Conservation (phyloP, 2,113 vertebrate genomes). For the Thymallus thymallus region DNA sequence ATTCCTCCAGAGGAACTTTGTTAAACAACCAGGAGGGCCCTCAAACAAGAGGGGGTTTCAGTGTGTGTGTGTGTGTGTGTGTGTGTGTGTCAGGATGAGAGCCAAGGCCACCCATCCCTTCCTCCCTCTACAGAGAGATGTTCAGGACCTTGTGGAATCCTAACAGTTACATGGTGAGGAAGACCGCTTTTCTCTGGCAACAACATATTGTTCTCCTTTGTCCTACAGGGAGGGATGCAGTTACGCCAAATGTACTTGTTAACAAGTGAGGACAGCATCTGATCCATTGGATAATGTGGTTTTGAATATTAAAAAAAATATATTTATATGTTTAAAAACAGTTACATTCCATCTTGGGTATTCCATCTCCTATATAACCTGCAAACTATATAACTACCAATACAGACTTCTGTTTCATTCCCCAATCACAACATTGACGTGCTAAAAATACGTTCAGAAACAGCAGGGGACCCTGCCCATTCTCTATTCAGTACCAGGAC, state of each 20-base stretch:
- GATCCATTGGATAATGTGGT: background rate
- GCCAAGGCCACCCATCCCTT: slow-evolving; percentile 40
- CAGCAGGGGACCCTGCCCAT: slow-evolving; percentile 67
- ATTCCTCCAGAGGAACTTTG: slow-evolving; percentile 54
- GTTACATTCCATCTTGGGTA: background rate
- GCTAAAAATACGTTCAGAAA: background rate
- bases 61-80: background rate
- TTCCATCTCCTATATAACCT: no score
- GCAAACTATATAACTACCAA: background rate
- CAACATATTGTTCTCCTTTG: background rate
- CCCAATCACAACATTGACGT: background rate
- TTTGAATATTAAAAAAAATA: no score
- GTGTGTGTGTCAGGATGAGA: background rate
- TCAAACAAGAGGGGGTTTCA: slow-evolving; percentile 1
- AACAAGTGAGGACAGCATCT: background rate
- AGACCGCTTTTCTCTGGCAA: background rate
- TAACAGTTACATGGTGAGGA: slow-evolving; percentile 8
- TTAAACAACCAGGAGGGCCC: slow-evolving; percentile 34
- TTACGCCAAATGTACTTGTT: background rate
- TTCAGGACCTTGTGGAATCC: slow-evolving; percentile 8
- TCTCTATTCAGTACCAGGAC: no score
- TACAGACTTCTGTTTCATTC: background rate
- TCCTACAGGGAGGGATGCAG: background rate
- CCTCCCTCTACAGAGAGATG: slow-evolving; percentile 7
- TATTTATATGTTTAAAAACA: background rate